A percentile compares a stretch with the other conserved stretches of the same genome.
phyloP scores from a whole-genome alignment of 2,113 vertebrate species.

The Neolamprologus fasciatus region DNA sequence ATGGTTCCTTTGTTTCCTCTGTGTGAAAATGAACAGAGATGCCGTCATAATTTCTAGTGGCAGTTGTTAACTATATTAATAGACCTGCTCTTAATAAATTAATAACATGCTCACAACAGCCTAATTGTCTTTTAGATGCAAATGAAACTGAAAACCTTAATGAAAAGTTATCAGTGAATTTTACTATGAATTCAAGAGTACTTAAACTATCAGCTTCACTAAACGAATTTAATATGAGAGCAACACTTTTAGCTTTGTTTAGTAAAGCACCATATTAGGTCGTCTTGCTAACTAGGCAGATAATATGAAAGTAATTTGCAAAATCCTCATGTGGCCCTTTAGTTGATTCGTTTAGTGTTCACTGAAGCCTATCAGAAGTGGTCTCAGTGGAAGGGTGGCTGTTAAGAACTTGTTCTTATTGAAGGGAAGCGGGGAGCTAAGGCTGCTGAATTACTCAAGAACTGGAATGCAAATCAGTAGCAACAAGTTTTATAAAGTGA shows the following conservation, averaged over 20 bases:
- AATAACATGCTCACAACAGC: not conserved
- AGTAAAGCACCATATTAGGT: not conserved
- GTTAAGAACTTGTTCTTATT: not conserved
- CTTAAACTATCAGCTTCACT: not conserved
- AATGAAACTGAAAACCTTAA: not conserved
- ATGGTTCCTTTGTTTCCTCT: not conserved
- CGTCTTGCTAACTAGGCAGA: not conserved
- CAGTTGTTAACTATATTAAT: not conserved
- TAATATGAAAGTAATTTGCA: not conserved
- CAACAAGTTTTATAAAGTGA: not conserved
- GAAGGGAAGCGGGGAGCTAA: not conserved
- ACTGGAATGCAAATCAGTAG: not conserved
- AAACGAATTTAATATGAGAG: not conserved
- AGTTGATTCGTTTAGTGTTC: not conserved
- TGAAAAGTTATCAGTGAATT: not conserved
- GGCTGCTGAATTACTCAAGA: not conserved
- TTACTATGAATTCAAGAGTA: not conserved
- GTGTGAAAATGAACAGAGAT: not conserved
- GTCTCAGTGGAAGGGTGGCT: not conserved
- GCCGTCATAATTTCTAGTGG: not conserved
- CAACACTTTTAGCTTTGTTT: not conserved
- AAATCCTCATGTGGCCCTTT: not conserved
- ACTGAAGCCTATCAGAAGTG: not conserved
- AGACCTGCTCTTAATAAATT: not conserved
- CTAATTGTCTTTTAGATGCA: not conserved